Percentiles rank a stretch among this genome's conserved stretches.
These are phyloP conservation scores for Ostrea denselamellosa DNA, from an alignment of 1,140 invertebrate species.

Conservation along the genomic window DNA sequence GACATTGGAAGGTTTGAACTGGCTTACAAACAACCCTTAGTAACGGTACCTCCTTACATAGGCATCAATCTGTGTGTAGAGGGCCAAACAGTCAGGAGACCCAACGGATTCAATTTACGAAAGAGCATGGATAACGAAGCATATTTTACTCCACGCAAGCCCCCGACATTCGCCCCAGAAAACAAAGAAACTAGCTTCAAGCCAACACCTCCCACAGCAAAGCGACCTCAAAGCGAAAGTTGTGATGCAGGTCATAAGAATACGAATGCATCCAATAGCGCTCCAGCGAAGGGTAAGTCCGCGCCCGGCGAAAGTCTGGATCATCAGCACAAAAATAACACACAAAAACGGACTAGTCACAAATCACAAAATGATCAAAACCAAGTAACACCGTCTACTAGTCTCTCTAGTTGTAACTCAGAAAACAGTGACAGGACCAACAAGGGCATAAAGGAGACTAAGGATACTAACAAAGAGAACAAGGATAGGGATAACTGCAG, in stretches of 20 bases:
- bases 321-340: conserved; percentile 43
- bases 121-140: conserved; percentile 34
- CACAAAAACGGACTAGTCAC: conserved; percentile 37
- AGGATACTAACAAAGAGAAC: not conserved
- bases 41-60: conserved; percentile 90
- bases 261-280: conserved; percentile 25
- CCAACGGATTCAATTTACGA: conserved; percentile 56
- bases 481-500: conserved; percentile 14
- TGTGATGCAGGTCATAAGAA: conserved; percentile 20
- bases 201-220: not conserved
- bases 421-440: not conserved
- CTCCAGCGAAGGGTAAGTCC: conserved; percentile 44
- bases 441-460: not conserved
- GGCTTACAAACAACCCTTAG: conserved; percentile 86
- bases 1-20: conserved; percentile 93
- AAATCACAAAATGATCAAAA: conserved; percentile 42
- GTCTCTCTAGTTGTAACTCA: conserved; percentile 35
- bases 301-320: conserved; percentile 42
- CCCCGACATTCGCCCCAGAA: not conserved
- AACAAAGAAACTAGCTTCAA: not conserved
- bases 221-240: conserved; percentile 44
- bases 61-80: conserved; percentile 88
- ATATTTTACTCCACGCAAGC: conserved; percentile 40
- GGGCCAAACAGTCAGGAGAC: conserved; percentile 80
- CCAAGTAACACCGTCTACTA: conserved; percentile 45